Evolutionary conservation across 2,797 vertebrate species (phyloP).

Genomic region (Lemur catta): DNA sequence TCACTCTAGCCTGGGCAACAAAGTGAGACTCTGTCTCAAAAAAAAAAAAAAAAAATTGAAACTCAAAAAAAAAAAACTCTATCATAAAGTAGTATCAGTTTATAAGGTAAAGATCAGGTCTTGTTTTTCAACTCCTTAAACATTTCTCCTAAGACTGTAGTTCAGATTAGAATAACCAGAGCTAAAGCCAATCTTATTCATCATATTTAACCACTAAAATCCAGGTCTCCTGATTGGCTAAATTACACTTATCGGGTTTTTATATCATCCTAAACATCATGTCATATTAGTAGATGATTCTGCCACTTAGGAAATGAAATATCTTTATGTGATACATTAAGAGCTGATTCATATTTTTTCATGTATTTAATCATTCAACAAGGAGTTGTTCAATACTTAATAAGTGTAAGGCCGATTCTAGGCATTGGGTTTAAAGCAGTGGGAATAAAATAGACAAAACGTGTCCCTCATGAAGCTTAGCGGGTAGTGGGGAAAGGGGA

Average conservation of each 20-base stretch:
- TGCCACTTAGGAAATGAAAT: not conserved
- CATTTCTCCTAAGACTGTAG: not conserved
- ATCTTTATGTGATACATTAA: not conserved
- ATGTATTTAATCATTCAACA: not conserved
- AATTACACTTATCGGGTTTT: not conserved
- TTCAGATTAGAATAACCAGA: not conserved
- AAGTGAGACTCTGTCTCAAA: too few species aligned
- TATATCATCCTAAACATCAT: not conserved
- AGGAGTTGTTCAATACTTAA: not conserved
- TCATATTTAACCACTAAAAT: not conserved
- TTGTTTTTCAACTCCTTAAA: not conserved
- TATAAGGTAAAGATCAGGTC: not conserved
- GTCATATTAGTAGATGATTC: not conserved
- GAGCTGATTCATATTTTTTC: not conserved
- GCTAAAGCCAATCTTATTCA: not conserved
- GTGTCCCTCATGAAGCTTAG: accelerated
- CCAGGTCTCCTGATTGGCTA: not conserved
- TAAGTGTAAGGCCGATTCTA: not conserved
- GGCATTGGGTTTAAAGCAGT: not conserved
- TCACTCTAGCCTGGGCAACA: too few species aligned
- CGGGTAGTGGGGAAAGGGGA: accelerated
- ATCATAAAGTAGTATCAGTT: not conserved
- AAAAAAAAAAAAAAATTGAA: too few species aligned
- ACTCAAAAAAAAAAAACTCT: not conserved
- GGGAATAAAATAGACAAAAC: not conserved